phyloP scores from a whole-genome alignment of 2,888 invertebrate genomes.

The Emmelina monodactyla region DNA sequence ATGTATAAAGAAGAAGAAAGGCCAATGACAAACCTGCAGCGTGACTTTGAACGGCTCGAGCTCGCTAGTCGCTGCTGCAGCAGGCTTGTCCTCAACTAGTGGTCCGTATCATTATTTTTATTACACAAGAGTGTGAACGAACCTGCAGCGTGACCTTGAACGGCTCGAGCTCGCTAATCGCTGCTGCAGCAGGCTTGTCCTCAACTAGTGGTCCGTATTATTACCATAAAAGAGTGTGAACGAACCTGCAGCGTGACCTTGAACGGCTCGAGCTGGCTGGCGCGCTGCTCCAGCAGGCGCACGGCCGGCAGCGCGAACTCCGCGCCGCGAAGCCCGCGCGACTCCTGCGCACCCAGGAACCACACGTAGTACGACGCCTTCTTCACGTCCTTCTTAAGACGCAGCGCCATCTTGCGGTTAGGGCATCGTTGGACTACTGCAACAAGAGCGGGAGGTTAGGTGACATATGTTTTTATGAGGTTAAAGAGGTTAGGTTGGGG shows the following conservation, averaged over 20 bases:
- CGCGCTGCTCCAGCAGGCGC: slow-evolving; percentile 82
- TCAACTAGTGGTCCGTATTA: too few relatives aligned
- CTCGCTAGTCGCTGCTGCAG: too few relatives aligned
- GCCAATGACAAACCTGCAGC: too few relatives aligned
- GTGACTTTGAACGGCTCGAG: slow-evolving; percentile 92
- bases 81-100: too few relatives aligned
- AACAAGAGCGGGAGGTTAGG: slow-evolving; percentile 21
- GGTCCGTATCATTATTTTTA: too few relatives aligned
- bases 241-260: slow-evolving; percentile 87
- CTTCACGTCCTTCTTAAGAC: slow-evolving; percentile 85
- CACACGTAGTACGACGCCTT: slow-evolving; percentile 92
- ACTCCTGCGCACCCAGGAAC: slow-evolving; percentile 96
- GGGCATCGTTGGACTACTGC: slow-evolving; percentile 47
- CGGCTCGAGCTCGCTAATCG: slow-evolving; percentile 85
- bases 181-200: too few relatives aligned
- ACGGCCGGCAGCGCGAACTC: slow-evolving; percentile 88
- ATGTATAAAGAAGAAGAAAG: too few relatives aligned
- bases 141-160: slow-evolving; percentile 90
- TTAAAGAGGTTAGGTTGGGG: too few relatives aligned
- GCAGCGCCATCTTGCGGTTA: slow-evolving; percentile 74
- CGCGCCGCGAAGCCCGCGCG: slow-evolving; percentile 84
- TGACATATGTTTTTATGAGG: too few relatives aligned
- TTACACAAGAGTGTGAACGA: too few relatives aligned
- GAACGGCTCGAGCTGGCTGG: slow-evolving; percentile 85
- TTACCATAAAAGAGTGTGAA: too few relatives aligned